Evolutionary conservation across 2,888 invertebrate species (phyloP).

Genomic region (Vandiemenella viatica): DNA sequence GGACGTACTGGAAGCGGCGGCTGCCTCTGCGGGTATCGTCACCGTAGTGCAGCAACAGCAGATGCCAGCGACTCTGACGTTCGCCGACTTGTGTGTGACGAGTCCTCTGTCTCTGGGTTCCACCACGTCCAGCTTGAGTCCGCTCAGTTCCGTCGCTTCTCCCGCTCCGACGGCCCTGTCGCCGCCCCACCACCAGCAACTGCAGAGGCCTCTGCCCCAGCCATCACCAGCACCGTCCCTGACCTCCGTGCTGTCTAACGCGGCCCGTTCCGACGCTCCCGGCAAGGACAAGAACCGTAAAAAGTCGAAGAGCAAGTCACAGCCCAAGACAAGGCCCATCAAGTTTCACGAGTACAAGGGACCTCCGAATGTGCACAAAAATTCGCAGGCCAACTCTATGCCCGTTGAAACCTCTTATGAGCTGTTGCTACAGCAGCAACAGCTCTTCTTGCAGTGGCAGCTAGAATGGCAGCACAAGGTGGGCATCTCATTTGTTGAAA

Average conservation of each 20-base stretch:
- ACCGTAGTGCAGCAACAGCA: slow-evolving; percentile 49
- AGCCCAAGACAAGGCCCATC: slow-evolving; percentile 72
- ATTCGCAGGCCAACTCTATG: slow-evolving; percentile 29
- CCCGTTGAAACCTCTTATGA: slow-evolving; percentile 74
- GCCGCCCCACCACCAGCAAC: too few relatives aligned
- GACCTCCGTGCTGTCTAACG: slow-evolving; percentile 27
- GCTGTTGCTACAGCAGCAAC: slow-evolving; percentile 83
- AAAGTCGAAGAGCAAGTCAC: slow-evolving; percentile 64
- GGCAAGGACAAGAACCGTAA: slow-evolving; percentile 59
- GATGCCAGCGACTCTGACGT: slow-evolving; percentile 31
- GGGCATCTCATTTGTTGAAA: slow-evolving; percentile 10
- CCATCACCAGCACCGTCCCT: slow-evolving; percentile 25
- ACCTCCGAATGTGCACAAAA: slow-evolving; percentile 77
- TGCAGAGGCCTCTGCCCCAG: slow-evolving; percentile 22
- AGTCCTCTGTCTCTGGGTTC: slow-evolving; percentile 40
- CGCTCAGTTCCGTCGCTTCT: slow-evolving; percentile 48
- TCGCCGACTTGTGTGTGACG: slow-evolving; percentile 46
- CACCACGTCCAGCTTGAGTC: slow-evolving; percentile 50
- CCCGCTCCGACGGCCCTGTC: slow-evolving; percentile 35
- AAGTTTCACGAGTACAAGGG: slow-evolving; percentile 97
- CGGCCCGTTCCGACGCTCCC: slow-evolving; percentile 39
- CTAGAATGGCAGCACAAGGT: slow-evolving; percentile 65
- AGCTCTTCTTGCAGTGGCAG: slow-evolving; percentile 76
- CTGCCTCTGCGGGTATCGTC: slow-evolving; percentile 51
- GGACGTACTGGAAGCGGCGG: slow-evolving; percentile 45